Percentiles rank a stretch among this genome's conserved stretches.
Conservation (phyloP, 2,113 vertebrate species). For the Gracilinanus agilis region DNA sequence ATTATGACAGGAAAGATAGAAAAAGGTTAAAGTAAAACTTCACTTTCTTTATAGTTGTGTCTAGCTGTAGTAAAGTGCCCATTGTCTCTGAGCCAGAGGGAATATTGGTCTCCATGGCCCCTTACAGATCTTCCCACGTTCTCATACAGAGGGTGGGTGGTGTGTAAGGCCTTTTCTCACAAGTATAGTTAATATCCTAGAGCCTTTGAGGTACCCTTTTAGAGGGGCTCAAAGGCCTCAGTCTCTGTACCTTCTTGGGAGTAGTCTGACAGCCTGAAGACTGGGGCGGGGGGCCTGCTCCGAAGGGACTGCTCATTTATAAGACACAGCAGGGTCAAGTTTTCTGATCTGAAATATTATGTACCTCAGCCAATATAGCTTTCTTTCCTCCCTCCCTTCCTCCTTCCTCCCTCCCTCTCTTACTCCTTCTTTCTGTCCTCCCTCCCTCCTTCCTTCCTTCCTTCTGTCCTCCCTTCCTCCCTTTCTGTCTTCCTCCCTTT, state of each 20-base stretch:
- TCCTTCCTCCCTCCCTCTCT: no score
- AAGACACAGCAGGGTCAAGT: neutral
- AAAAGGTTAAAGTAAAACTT: no score
- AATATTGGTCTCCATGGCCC: neutral
- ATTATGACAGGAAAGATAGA: neutral
- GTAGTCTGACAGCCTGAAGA: neutral
- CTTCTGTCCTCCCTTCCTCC: no score
- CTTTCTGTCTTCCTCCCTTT: neutral
- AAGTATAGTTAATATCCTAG: neutral
- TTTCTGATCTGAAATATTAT: neutral
- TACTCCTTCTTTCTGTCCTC: no score
- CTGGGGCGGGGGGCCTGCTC: neutral
- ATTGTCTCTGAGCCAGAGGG: neutral
- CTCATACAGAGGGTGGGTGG: neutral
- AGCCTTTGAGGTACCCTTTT: neutral
- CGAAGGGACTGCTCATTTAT: neutral
- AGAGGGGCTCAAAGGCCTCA: neutral
- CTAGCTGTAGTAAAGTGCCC: neutral
- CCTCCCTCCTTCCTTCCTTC: neutral
- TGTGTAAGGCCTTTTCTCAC: neutral
- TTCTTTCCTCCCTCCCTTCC: no score
- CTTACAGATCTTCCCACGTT: neutral
- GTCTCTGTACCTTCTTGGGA: neutral
- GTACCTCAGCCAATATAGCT: neutral
- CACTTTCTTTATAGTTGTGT: neutral